Base-by-base conservation (phyloP, 1,140 invertebrate species). In the Fopius arisanus region DNA sequence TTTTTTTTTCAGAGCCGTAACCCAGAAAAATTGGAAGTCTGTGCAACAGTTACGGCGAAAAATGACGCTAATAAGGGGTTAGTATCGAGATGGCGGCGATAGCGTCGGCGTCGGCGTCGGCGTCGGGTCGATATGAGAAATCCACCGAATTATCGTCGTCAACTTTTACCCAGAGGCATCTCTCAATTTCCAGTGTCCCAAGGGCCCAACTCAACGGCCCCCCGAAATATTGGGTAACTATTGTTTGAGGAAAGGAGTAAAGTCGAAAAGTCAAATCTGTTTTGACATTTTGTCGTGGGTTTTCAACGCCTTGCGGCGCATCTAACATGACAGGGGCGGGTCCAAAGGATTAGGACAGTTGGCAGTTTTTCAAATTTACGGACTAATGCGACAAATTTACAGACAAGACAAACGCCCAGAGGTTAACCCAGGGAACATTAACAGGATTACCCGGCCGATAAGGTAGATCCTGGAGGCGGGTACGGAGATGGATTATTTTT, bases 71-170 rank as follows among this genome's bases (percentile, higher is more conserved):
- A 66, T 14, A n/a, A n/a, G 31, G 68, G n/a, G 19, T 62, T 71
- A 67, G 48, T 33, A 75, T 63, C 40, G 67, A 66, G 48, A 75
- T 75, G 70, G 69, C 62, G 70, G 70, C 70, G 74, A 76, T 70
- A 73, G 67, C 41, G 33, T 67, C 66, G 62, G 54, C 54, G 69
- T 76, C 67, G 69, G 67, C 33, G 75, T 72, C 40, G 66, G 51
- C 16, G 33, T 74, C 68, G 62, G 65, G 54, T 59, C 54, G 54
- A 59, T 59, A 59, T 9, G 54, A 59, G 54, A 14, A 14, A n/a
- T n/a, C 23, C 54, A 59, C 54, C 54, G 12, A 59, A 59, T 26
- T 6, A 9, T 26, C 23, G 14, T 26, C 23, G 54, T 59, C 51
- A 3, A 37, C 33, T 10, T 37, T 16, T 14, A 51, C 19, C 19